Evolutionary conservation across 1,140 invertebrate genomes (phyloP), one percentile per base, ranked within the genome.

Genomic region (Protaetia brevitarsis): DNA sequence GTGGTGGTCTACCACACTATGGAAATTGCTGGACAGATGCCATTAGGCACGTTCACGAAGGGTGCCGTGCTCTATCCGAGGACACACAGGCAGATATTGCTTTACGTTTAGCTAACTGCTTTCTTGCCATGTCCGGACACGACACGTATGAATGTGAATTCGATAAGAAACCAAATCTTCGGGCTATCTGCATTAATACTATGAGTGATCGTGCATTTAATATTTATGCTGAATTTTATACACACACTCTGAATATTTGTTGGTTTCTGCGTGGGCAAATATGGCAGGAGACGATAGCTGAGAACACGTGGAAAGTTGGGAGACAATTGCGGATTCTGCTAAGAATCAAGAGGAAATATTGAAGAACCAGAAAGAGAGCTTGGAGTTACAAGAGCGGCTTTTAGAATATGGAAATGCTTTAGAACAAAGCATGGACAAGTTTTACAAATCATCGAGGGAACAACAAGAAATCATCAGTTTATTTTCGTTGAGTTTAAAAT

Each of bases 241-340:
- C 86, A 10, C 87, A 89, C 64, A 84, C 87, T 1, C 85, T 86
- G 66, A 86, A 87, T 68, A 88, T 89, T 41, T 90, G 88, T 73
- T 88, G 83, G 72, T 89, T 85, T 74, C 72, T 90, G 30, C 81
- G 84, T 73, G 83, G 82, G 28, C 85, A 88, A 77, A 73, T 85
- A 29, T 89, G 88, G 88, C 86, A 88, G 66, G 78, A 84, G 66
- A 79, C 84, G 64, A 87, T 87, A 28, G 81, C 87, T 27, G 79
- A 80, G 65, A 76, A 72, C 67, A 75, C 72, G n/a, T 62, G 68
- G 13, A 69, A 73, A 45, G 72, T 77, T 1, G 73, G 72, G 29
- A 71, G 75, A 64, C 75, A 76, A 71, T 62, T 78, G 63, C 66
- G 61, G 23, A 69, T 10, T 76, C 74, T 7, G 70, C 71, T 4